These are phyloP conservation scores for Andrena fulva DNA, from an alignment of 2,888 invertebrate genomes.

Conservation along the genomic window DNA sequence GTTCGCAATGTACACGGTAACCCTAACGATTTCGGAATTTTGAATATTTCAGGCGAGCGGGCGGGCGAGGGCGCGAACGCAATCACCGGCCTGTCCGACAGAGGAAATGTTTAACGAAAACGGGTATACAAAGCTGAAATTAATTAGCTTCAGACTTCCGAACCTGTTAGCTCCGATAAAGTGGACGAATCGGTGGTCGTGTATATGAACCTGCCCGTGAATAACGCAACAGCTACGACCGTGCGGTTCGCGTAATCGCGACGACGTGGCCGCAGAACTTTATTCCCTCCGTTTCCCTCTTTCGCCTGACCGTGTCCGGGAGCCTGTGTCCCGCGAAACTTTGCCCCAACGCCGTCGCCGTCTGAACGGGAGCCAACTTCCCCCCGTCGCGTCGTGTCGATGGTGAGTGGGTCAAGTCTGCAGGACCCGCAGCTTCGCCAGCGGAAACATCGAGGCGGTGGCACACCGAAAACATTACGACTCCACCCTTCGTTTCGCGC, in stretches of 20 bases:
- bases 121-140: slow-evolving; percentile 52
- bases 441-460: slow-evolving; percentile 1
- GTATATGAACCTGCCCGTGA: slow-evolving; percentile 41
- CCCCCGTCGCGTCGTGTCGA: not conserved
- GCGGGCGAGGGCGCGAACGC: not conserved
- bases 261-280: slow-evolving; percentile 52
- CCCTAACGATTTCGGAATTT: slow-evolving; percentile 50
- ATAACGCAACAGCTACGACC: slow-evolving; percentile 45
- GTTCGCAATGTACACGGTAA: slow-evolving; percentile 16
- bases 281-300: not conserved
- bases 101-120: slow-evolving; percentile 58
- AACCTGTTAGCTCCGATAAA: slow-evolving; percentile 44
- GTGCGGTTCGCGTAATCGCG: slow-evolving; percentile 40
- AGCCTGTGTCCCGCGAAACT: slow-evolving; percentile 38
- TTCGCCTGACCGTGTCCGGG: slow-evolving; percentile 1
- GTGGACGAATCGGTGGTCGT: slow-evolving; percentile 22
- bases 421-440: not conserved
- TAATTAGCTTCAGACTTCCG: slow-evolving; percentile 60
- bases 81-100: slow-evolving; percentile 46
- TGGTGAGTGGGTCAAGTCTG: slow-evolving; percentile 58
- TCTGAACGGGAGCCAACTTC: slow-evolving; percentile 39
- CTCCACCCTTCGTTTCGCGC: not conserved
- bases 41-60: slow-evolving; percentile 46
- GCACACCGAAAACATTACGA: slow-evolving; percentile 4
- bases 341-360: slow-evolving; percentile 12